phyloP scores from a whole-genome alignment of 2,113 vertebrate genomes.

The Oriolus oriolus region DNA sequence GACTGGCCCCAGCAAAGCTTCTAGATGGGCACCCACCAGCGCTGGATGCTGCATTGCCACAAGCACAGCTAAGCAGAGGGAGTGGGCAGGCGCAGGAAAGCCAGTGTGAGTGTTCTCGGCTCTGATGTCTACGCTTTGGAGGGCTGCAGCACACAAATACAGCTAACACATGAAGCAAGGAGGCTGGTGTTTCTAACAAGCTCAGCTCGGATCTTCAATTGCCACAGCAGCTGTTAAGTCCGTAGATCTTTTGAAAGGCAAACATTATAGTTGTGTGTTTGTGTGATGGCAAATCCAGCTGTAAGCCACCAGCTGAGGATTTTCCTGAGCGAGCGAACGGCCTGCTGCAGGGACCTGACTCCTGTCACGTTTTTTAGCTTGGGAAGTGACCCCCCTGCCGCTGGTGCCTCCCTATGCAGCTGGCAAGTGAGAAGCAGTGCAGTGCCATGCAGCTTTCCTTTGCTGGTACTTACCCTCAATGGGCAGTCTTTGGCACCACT shows the following conservation, averaged over 20 bases:
- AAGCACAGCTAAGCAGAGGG: background rate
- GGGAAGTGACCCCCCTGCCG: background rate
- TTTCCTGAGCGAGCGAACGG: background rate
- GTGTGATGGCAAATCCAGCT: slow-evolving; percentile 20
- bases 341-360: background rate
- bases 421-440: background rate
- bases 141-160: background rate
- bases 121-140: background rate
- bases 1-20: background rate
- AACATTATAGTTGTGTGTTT: background rate
- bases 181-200: background rate
- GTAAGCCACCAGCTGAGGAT: background rate
- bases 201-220: background rate
- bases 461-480: background rate
- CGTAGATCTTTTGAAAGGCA: background rate
- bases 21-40: background rate
- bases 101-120: background rate
- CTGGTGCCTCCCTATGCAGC: background rate
- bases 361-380: background rate
- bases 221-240: slow-evolving; percentile 7
- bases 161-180: background rate
- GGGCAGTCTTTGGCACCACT: background rate
- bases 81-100: background rate
- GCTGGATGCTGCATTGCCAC: background rate
- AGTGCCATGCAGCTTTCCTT: background rate